Evolutionary conservation across 2,797 vertebrate species (phyloP).

Genomic region (Synaphobranchus kaupii): DNA sequence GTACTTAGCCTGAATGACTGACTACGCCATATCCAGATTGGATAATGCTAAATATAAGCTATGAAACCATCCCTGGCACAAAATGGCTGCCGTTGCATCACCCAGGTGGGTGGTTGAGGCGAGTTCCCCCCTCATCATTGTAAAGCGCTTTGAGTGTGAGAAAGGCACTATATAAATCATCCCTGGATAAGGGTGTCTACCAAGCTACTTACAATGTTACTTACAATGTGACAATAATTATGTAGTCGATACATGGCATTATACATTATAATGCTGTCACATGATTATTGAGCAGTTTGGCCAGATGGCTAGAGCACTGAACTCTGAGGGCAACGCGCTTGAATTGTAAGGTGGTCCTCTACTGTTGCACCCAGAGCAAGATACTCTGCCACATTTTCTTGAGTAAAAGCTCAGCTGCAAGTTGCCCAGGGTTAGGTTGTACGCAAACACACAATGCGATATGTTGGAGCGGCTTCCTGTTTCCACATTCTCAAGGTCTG

Average conservation of each 20-base stretch:
- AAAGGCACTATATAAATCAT: too few species aligned
- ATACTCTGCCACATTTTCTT: background rate
- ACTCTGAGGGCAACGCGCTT: background rate
- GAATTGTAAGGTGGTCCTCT: background rate
- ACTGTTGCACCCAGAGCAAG: background rate
- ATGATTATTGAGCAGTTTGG: background rate
- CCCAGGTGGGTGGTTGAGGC: too few species aligned
- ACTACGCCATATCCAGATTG: background rate
- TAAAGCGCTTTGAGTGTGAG: too few species aligned
- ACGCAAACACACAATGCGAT: slow-evolving; percentile 47
- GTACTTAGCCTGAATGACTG: background rate
- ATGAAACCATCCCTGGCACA: background rate
- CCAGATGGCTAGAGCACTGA: too few species aligned
- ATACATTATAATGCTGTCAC: background rate
- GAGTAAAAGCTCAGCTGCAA: background rate
- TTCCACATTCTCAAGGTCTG: slow-evolving; percentile 50
- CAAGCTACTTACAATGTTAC: background rate
- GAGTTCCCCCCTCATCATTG: too few species aligned
- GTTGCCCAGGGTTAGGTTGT: background rate
- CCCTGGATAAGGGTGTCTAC: background rate
- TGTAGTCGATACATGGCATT: background rate
- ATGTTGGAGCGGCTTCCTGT: slow-evolving; percentile 45
- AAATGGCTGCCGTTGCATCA: too few species aligned
- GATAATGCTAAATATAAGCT: background rate
- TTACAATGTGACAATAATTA: background rate